Conservation (phyloP, 2,888 invertebrate species). For the Sarcophaga subvicina region DNA sequence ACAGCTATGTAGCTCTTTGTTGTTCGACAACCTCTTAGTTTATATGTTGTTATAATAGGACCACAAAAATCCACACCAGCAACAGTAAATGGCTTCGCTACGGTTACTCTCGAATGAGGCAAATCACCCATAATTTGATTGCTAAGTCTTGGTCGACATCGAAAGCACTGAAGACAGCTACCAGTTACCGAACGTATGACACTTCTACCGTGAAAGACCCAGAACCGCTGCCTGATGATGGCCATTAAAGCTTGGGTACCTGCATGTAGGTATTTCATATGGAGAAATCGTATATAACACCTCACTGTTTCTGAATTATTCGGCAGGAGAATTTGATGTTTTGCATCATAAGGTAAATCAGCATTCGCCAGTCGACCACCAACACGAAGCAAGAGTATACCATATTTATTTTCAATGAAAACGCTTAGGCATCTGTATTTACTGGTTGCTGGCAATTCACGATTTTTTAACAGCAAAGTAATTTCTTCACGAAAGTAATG, state of each 20-base stretch:
- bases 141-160: constrained; percentile 48
- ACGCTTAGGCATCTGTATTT: constrained; percentile 17
- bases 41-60: constrained; percentile 35
- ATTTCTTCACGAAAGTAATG: constrained; percentile 20
- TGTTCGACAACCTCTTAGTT: constrained; percentile 17
- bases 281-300: constrained; percentile 33
- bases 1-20: neutral
- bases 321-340: constrained; percentile 41
- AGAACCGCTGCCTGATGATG: constrained; percentile 53
- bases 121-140: constrained; percentile 61
- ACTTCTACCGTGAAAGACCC: constrained; percentile 55
- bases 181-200: neutral
- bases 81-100: constrained; percentile 48
- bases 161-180: constrained; percentile 50
- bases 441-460: neutral
- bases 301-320: constrained; percentile 10
- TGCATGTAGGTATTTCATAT: constrained; percentile 37
- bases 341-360: constrained; percentile 38
- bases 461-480: neutral
- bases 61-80: constrained; percentile 54
- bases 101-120: constrained; percentile 49
- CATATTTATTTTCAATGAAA: constrained; percentile 31
- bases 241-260: constrained; percentile 51
- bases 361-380: constrained; percentile 42
- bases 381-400: constrained; percentile 39